These are phyloP conservation scores for Heliopora coerulea DNA, from an alignment of 92 coral and sea anemone species.

Conservation along the genomic window DNA sequence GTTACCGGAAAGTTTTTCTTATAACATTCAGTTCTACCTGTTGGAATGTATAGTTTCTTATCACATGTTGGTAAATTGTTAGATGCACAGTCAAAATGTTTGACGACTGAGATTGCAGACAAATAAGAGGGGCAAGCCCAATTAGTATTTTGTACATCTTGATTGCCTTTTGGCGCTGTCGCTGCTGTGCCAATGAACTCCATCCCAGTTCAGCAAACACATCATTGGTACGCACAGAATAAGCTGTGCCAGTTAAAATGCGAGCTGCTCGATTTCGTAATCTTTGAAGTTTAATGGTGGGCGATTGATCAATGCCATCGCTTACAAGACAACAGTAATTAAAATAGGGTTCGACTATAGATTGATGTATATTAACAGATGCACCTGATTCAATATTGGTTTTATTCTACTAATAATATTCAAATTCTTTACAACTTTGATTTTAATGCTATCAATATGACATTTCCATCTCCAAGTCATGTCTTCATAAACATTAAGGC, in stretches of 20 bases:
- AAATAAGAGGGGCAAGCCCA: slow-evolving; percentile 13
- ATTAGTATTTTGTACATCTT: slow-evolving; percentile 17
- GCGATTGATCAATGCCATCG: no score
- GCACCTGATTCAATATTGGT: no score
- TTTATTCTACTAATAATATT: no score
- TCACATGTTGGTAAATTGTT: not conserved
- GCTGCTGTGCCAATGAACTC: slow-evolving; percentile 8
- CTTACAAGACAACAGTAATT: no score
- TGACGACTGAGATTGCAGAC: not conserved
- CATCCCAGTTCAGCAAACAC: not conserved
- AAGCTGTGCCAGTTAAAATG: not conserved
- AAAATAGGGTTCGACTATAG: no score
- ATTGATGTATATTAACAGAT: no score
- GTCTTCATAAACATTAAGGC: no score
- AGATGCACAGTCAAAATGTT: not conserved
- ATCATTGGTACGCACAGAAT: not conserved
- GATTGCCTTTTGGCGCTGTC: no score
- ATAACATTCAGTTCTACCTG: slow-evolving; percentile 3
- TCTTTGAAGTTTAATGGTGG: not conserved
- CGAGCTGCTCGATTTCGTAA: slow-evolving; percentile 4
- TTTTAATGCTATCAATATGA: no score
- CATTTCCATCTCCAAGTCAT: no score
- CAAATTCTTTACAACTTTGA: no score
- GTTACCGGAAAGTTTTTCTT: slow-evolving; percentile 7
- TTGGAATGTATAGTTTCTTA: not conserved